Percentiles rank a stretch among this genome's conserved stretches.
Conservation (phyloP, 2,888 invertebrate species). For the Epistrophe eligans region DNA sequence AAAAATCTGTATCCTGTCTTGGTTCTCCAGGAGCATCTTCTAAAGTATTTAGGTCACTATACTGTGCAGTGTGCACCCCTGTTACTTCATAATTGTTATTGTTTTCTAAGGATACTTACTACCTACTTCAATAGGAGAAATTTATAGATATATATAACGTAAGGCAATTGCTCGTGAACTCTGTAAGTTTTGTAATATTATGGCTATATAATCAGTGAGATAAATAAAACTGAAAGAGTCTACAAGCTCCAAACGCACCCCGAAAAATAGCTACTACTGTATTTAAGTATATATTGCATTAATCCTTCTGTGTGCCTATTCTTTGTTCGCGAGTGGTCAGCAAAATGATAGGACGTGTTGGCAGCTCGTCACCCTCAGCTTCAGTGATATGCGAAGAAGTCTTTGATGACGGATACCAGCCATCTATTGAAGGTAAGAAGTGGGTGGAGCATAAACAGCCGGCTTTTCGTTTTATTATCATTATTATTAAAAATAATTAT, state of each 20-base stretch:
- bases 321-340: not conserved
- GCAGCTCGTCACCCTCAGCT: conserved; percentile 80
- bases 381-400: conserved; percentile 91
- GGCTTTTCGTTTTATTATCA: not conserved
- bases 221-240: not conserved
- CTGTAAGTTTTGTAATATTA: conserved; percentile 30
- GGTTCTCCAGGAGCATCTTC: conserved; percentile 11
- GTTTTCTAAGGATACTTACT: not conserved
- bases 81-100: conserved; percentile 31
- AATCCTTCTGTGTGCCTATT: conserved; percentile 13
- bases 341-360: conserved; percentile 77
- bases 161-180: conserved; percentile 12
- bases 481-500: not conserved
- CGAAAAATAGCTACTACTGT: not conserved
- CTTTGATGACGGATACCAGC: conserved; percentile 93
- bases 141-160: conserved; percentile 38
- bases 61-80: conserved; percentile 20
- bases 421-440: conserved; percentile 90
- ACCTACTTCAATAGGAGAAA: conserved; percentile 27
- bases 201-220: not conserved
- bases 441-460: not conserved
- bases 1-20: conserved; percentile 57
- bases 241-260: not conserved
- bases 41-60: conserved; percentile 61
- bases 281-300: not conserved